A percentile compares a stretch with the other conserved stretches of the same genome.
Evolutionary conservation across 2,888 invertebrate species (phyloP).

Genomic region (Branchellion lobata): DNA sequence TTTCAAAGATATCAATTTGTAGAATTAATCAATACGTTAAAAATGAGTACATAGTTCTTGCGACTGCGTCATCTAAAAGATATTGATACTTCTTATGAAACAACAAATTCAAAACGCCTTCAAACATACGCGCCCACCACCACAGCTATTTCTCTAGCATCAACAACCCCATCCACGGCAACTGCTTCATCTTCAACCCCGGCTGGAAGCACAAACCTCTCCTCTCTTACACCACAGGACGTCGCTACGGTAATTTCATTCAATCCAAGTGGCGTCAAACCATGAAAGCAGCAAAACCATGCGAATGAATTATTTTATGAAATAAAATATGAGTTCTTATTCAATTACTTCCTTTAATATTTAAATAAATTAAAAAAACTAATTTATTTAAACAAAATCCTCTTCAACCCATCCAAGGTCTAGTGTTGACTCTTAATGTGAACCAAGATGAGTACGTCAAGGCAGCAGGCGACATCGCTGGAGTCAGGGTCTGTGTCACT

Average conservation of each 20-base stretch:
- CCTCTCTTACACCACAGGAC: conserved; percentile 45
- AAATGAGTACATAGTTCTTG: no score
- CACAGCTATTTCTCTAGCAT: conserved; percentile 43
- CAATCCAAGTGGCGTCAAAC: background rate
- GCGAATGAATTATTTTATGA: no score
- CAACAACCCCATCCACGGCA: conserved; percentile 49
- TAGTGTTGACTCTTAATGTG: conserved; percentile 47
- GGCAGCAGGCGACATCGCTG: conserved; percentile 47
- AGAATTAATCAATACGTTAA: no score
- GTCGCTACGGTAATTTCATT: conserved; percentile 45
- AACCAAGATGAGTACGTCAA: conserved; percentile 48
- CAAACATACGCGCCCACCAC: no score
- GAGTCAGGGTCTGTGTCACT: conserved; percentile 44
- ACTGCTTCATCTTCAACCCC: conserved; percentile 50
- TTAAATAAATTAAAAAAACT: no score
- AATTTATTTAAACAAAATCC: conserved; percentile 3
- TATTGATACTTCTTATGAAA: no score
- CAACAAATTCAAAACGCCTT: no score
- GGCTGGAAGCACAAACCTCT: conserved; percentile 45
- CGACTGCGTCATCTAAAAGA: no score
- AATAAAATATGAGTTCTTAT: background rate
- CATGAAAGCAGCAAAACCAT: no score
- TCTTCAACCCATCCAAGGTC: conserved; percentile 11
- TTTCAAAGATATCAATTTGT: no score
- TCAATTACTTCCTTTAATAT: background rate